Conservation (phyloP, 2,888 invertebrate genomes). For the Eristalinus aeneus region DNA sequence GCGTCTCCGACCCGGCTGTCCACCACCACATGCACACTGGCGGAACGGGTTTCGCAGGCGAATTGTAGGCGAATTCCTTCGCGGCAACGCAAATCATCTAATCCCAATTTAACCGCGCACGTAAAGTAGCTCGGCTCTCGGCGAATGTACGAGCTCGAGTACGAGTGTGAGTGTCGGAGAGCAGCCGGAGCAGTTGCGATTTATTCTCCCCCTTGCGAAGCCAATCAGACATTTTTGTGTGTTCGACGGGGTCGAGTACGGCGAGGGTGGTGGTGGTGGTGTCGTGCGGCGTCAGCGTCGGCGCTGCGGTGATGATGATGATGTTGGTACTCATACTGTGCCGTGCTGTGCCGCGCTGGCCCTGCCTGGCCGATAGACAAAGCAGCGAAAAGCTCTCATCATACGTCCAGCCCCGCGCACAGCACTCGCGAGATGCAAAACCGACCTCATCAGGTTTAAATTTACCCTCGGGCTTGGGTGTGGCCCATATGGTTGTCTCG, state of each 20-base stretch:
- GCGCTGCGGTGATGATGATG: constrained; percentile 36
- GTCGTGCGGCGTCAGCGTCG: no score
- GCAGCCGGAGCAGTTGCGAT: constrained; percentile 55
- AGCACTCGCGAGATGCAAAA: constrained; percentile 67
- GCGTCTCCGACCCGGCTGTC: constrained; percentile 33
- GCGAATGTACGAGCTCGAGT: background rate
- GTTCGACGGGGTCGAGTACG: constrained; percentile 19
- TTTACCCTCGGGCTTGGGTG: constrained; percentile 73
- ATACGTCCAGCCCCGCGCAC: background rate
- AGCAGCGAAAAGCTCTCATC: constrained; percentile 53
- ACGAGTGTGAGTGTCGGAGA: background rate
- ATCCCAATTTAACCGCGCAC: constrained; percentile 70
- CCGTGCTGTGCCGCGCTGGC: background rate
- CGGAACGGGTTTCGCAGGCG: constrained; percentile 54
- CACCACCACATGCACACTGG: background rate
- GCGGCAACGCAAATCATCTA: constrained; percentile 70
- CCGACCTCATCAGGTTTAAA: constrained; percentile 72
- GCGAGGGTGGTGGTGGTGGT: background rate
- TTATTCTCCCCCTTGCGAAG: constrained; percentile 57
- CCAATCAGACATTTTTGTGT: constrained; percentile 62
- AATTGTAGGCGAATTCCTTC: constrained; percentile 70
- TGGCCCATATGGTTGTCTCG: constrained; percentile 71
- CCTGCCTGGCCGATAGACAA: constrained; percentile 41
- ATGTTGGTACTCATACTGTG: constrained; percentile 21
- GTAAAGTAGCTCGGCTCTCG: constrained; percentile 66